These are phyloP conservation scores for Zaprionus camerounensis DNA, from an alignment of 1,140 invertebrate species.

Conservation along the genomic window DNA sequence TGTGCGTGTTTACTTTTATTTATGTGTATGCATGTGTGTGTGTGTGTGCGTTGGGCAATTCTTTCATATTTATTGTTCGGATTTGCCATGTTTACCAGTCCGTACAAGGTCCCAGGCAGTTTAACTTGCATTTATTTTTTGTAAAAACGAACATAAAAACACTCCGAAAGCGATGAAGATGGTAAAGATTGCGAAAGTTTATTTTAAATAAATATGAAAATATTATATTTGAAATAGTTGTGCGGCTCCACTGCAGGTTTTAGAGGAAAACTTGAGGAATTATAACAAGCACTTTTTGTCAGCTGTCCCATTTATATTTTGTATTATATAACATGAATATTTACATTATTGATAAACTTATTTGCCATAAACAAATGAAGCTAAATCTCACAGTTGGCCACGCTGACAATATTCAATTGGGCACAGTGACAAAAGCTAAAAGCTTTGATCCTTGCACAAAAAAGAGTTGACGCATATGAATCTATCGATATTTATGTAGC, in stretches of 20 bases:
- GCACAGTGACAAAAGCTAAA: too few relatives aligned
- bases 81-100: constrained; percentile 57
- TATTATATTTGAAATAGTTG: background rate
- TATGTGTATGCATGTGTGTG: background rate
- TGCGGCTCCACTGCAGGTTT: background rate
- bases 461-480: background rate
- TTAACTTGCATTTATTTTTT: background rate
- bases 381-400: too few relatives aligned
- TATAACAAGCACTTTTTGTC: too few relatives aligned
- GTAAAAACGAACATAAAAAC: background rate
- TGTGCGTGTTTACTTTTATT: constrained; percentile 31
- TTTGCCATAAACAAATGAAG: too few relatives aligned
- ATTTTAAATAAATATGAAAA: background rate
- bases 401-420: too few relatives aligned
- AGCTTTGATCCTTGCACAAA: too few relatives aligned
- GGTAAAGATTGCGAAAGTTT: background rate
- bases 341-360: too few relatives aligned
- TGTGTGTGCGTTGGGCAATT: constrained; percentile 38
- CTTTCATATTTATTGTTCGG: constrained; percentile 75
- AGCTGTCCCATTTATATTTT: too few relatives aligned
- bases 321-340: too few relatives aligned
- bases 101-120: constrained; percentile 22
- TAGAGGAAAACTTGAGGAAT: background rate
- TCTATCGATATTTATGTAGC: background rate
- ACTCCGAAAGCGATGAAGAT: background rate